phyloP scores from a whole-genome alignment of 2,113 vertebrate genomes.

The Cranoglanis bouderius region DNA sequence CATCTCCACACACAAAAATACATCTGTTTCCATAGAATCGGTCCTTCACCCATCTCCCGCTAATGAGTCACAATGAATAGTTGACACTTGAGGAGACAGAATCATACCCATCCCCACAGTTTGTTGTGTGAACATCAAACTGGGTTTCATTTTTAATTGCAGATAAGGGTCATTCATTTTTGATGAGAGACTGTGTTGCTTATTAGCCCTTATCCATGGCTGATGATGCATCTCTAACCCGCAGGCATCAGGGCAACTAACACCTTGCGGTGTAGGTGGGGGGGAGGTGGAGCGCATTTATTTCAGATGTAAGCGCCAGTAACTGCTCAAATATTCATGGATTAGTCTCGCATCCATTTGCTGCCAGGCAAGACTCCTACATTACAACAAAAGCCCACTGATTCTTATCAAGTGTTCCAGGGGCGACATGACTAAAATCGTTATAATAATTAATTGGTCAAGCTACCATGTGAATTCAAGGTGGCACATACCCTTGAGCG shows the following conservation, averaged over 20 bases:
- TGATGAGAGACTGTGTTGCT: constrained; percentile 61
- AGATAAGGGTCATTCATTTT: constrained; percentile 68
- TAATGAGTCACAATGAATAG: constrained; percentile 50
- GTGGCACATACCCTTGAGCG: constrained; percentile 23
- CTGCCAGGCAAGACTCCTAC: constrained; percentile 65
- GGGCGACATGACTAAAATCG: constrained; percentile 47
- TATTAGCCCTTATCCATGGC: constrained; percentile 61
- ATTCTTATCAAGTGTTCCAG: constrained; percentile 48
- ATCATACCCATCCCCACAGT: constrained; percentile 35
- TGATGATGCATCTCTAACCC: constrained; percentile 48
- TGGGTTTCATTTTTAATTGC: constrained; percentile 63
- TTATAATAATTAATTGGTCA: constrained; percentile 49
- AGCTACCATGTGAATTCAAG: constrained; percentile 32
- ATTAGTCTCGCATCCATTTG: constrained; percentile 61
- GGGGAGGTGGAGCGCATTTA: constrained; percentile 33
- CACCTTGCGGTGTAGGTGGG: constrained; percentile 18
- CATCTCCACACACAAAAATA: constrained; percentile 50
- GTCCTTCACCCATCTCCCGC: constrained; percentile 38
- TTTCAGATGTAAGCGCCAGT: constrained; percentile 50
- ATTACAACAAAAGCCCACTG: constrained; percentile 53
- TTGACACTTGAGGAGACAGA: constrained; percentile 37
- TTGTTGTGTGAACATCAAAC: constrained; percentile 56
- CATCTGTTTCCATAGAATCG: constrained; percentile 58
- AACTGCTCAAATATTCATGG: constrained; percentile 48
- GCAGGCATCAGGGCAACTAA: constrained; percentile 50